Conservation (phyloP, 2,797 vertebrate genomes). For the Peromyscus aztecus region DNA sequence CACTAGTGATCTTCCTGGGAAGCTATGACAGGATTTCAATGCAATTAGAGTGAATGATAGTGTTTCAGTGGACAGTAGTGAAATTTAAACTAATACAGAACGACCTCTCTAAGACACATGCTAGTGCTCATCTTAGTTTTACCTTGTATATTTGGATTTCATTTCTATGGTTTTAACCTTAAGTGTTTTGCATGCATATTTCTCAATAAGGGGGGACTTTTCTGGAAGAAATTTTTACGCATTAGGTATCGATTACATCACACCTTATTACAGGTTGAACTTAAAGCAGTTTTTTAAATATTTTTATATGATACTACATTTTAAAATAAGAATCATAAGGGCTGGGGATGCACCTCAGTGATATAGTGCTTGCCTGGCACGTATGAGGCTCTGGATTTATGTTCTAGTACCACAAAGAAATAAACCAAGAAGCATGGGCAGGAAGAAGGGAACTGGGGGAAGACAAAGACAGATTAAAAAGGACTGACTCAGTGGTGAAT, state of each 20-base stretch:
- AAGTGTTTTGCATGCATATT: neutral
- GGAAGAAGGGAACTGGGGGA: neutral
- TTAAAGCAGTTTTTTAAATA: neutral
- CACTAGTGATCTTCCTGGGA: neutral
- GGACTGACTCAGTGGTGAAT: neutral
- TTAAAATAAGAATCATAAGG: neutral
- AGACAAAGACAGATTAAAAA: neutral
- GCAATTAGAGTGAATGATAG: neutral
- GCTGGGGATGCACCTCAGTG: neutral
- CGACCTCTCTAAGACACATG: neutral
- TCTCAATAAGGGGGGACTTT: neutral
- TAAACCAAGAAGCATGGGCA: slow-evolving; percentile 5
- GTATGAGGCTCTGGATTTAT: neutral
- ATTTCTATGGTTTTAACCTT: neutral
- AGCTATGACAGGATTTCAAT: neutral
- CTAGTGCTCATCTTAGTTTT: neutral
- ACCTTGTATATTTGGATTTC: neutral
- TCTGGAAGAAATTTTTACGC: slow-evolving; percentile 19
- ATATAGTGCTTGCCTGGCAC: neutral
- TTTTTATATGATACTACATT: neutral
- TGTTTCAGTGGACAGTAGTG: slow-evolving; percentile 6
- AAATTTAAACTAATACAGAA: neutral
- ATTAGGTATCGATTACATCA: neutral
- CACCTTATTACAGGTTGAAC: neutral
- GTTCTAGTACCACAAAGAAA: neutral